These are phyloP conservation scores for human DNA, from an alignment of 2,113 vertebrate species.

Conservation along the genomic window GRCh38 chr1:75000001-75000500, in stretches of 20 bases:
- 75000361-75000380: background rate
- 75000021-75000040: background rate
- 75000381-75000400: background rate
- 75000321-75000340: background rate
- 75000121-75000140: background rate
- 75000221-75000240: background rate
- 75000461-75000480: background rate
- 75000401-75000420: background rate
- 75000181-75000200: background rate
- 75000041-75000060: background rate
- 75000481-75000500: background rate
- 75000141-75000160: background rate
- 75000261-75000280: background rate
- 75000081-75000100: background rate
- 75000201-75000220: background rate
- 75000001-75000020: background rate
- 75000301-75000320: background rate
- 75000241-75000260: background rate
- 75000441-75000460: background rate
- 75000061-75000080: background rate
- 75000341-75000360: background rate
- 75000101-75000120: background rate
- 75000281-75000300: background rate
- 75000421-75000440: background rate
- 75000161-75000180: background rate